A percentile compares a stretch with the other conserved stretches of the same genome.
These are phyloP conservation scores for Aurelia sp. DNA, from an alignment of 30 jellyfish, hydroid and myxozoan genomes.

Conservation along the genomic window DNA sequence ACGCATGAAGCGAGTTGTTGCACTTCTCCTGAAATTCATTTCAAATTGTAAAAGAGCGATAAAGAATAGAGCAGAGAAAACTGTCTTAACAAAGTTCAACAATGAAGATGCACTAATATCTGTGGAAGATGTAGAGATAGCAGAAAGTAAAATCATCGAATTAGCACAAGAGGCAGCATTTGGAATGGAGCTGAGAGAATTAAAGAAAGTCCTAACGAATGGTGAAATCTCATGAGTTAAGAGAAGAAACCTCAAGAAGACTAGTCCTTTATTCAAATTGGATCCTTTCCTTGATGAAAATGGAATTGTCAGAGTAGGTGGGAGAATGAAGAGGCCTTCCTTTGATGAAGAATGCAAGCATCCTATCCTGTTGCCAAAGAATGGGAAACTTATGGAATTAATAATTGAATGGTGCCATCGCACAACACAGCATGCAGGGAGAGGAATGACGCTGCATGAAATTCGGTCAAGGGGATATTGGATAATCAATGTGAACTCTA, in stretches of 20 bases:
- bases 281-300: constrained; percentile 36
- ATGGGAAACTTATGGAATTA: not conserved
- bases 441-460: constrained; percentile 21
- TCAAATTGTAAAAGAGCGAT: constrained; percentile 15
- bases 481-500: constrained; percentile 26
- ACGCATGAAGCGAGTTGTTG: constrained; percentile 16
- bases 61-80: not conserved
- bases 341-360: constrained; percentile 21
- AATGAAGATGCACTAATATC: not conserved
- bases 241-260: constrained; percentile 19
- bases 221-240: constrained; percentile 10
- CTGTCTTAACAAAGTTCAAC: not conserved
- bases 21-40: constrained; percentile 6
- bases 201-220: constrained; percentile 15
- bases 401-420: constrained; percentile 18
- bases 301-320: constrained; percentile 15
- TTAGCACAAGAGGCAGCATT: constrained; percentile 29
- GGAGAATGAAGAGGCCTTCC: constrained; percentile 14
- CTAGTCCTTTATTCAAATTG: constrained; percentile 21
- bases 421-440: constrained; percentile 32
- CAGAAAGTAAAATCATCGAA: constrained; percentile 7
- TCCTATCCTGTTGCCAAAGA: constrained; percentile 36
- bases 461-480: constrained; percentile 31
- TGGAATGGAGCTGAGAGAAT: constrained; percentile 1
- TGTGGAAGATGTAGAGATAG: constrained; percentile 9